Conservation (phyloP, 2,888 invertebrate species). For the Hydropsyche betteni region DNA sequence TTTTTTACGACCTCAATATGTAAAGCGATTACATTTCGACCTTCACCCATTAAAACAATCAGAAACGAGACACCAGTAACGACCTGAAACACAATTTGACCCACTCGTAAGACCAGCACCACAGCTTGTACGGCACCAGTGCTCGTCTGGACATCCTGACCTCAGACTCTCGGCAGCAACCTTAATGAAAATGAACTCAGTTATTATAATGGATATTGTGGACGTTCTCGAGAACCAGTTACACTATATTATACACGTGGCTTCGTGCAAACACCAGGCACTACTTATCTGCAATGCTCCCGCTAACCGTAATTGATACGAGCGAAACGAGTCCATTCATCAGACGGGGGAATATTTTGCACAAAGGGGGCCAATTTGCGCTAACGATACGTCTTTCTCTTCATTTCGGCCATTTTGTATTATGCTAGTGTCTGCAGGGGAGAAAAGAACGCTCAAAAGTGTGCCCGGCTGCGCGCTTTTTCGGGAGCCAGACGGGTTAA, state of each 20-base stretch:
- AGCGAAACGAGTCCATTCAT: slow-evolving; percentile 7
- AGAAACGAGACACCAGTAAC: too few species aligned
- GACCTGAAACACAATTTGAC: too few species aligned
- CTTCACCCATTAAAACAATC: too few species aligned
- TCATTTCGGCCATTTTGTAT: not conserved
- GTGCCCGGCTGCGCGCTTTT: too few species aligned
- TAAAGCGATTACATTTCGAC: too few species aligned
- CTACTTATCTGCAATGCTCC: not conserved
- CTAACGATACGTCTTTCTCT: not conserved
- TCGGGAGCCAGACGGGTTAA: too few species aligned
- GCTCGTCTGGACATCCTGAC: too few species aligned
- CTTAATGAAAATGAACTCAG: slow-evolving; percentile 44
- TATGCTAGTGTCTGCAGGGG: too few species aligned
- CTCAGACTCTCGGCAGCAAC: slow-evolving; percentile 1
- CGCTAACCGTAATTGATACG: slow-evolving; percentile 13
- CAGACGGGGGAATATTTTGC: not conserved
- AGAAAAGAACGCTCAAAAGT: too few species aligned
- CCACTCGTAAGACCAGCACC: too few species aligned
- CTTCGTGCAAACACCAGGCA: not conserved
- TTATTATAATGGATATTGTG: slow-evolving; percentile 41
- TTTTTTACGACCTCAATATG: too few species aligned
- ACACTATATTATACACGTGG: not conserved
- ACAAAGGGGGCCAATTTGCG: not conserved
- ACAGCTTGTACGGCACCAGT: too few species aligned
- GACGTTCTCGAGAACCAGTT: not conserved